phyloP scores from a whole-genome alignment of 2,888 invertebrate genomes.

The Aleiodes alternator region DNA sequence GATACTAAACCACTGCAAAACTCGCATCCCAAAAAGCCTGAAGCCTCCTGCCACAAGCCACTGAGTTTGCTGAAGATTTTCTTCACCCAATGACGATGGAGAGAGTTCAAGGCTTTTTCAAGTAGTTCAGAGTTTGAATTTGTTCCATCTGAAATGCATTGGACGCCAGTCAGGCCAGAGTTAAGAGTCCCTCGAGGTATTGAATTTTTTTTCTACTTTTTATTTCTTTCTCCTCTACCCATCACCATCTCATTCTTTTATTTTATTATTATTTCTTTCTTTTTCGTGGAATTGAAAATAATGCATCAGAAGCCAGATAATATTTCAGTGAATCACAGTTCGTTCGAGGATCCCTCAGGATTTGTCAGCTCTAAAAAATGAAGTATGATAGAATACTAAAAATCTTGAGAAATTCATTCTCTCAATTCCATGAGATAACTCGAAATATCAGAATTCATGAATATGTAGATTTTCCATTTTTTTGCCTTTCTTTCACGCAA shows the following conservation, averaged over 20 bases:
- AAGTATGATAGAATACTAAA: too few relatives aligned
- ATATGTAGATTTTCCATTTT: slow-evolving; percentile 30
- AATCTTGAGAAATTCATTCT: too few relatives aligned
- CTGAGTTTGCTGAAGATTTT: slow-evolving; percentile 25
- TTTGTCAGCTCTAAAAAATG: too few relatives aligned
- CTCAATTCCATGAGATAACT: too few relatives aligned
- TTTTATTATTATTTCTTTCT: too few relatives aligned
- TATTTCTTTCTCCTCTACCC: not conserved
- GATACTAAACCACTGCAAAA: slow-evolving; percentile 38
- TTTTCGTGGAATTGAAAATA: slow-evolving; percentile 10
- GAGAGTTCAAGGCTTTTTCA: slow-evolving; percentile 33
- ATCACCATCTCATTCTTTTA: not conserved
- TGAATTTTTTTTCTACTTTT: slow-evolving; percentile 4
- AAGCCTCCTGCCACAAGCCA: slow-evolving; percentile 2
- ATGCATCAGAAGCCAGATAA: not conserved
- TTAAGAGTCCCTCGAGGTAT: slow-evolving; percentile 9
- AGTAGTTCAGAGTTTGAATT: slow-evolving; percentile 43
- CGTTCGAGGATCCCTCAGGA: not conserved
- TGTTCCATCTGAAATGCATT: slow-evolving; percentile 39
- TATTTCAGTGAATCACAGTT: not conserved
- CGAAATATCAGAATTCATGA: slow-evolving; percentile 23
- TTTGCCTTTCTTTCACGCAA: too few relatives aligned
- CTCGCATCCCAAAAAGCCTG: slow-evolving; percentile 30
- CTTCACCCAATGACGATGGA: slow-evolving; percentile 28
- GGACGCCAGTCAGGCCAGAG: not conserved